Base-by-base conservation (phyloP, 64 coral and sea anemone genomes). In the Anthopleura sola region DNA sequence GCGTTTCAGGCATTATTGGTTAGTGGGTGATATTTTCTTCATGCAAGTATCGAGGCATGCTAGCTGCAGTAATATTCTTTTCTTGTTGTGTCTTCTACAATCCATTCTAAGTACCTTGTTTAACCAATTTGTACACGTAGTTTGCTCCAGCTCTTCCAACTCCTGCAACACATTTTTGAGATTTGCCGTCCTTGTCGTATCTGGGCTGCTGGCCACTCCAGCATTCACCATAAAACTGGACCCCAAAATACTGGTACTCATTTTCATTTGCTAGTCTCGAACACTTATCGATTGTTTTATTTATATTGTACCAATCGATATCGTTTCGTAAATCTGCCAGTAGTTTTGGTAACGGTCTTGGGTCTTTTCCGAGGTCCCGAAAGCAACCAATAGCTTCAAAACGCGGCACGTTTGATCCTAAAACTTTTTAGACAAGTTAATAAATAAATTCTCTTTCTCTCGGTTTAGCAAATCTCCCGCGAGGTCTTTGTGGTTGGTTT, bases 141-240 rank as follows among this genome's bases (percentile, higher is more conserved):
- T 89, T 89, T 57, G 80, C 66, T 19, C 44, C 21, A 20, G 37
- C 2, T 50, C 74, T 18, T 49, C 87, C 87, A 83, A 89, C 87
- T 39, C 80, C 80, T 1, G 21, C 19, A 8, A 20, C 53, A 37
- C 87, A 89, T 36, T 55, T 40, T 40, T 75, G 28, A 19, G 80
- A 71, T 20, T 33, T 5, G 12, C 87, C 87, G 17, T 89, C 31
- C 49, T 51, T 29, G 37, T 34, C 80, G 36, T 89, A 89, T 16
- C 69, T 46, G 31, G 62, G 47, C 32, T 36, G 13, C 3, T 62
- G 40, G 2, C 80, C 87, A 34, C 87, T 83, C 87, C 87, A 89
- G 37, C 87, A 89, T 60, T 89, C 87, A 24, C 87, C 87, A 39
- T 83, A 89, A 84, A 89, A 89, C 64, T 89, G 87, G 53, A 89